A percentile compares a stretch with the other conserved stretches of the same genome.
Conservation (phyloP, 35 echinoderm and acorn worm species). For the Apostichopus parvimensis region DNA sequence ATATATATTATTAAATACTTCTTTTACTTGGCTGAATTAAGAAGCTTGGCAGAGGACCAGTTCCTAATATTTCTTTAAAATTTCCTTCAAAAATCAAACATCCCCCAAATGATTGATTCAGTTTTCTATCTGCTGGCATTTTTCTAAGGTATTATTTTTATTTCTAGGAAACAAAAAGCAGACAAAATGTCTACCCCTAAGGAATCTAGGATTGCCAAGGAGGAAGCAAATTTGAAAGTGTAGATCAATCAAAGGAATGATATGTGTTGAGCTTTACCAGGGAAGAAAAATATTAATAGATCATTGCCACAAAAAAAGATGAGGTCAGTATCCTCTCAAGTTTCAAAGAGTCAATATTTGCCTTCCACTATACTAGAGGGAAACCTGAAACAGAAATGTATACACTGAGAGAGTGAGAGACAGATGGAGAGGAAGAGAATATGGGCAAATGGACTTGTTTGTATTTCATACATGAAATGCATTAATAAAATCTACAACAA, state of each 20-base stretch:
- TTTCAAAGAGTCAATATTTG: no score
- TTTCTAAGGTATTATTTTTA: background rate
- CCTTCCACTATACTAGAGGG: no score
- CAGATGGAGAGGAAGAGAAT: no score
- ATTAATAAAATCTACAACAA: no score
- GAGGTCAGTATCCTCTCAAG: no score
- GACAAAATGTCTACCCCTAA: background rate
- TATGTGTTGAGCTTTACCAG: background rate
- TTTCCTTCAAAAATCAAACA: background rate
- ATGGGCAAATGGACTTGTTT: no score
- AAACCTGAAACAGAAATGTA: no score
- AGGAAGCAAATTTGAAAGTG: background rate
- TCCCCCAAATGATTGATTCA: background rate
- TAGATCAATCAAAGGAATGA: background rate
- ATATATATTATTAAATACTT: no score
- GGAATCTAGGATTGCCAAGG: background rate
- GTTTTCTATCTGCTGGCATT: background rate
- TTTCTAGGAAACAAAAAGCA: background rate
- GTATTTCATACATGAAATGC: no score
- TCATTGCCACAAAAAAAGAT: background rate
- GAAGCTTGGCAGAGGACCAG: background rate
- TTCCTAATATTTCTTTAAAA: background rate
- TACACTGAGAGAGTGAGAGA: no score
- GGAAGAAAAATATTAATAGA: background rate
- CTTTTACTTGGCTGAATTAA: background rate